A percentile compares a stretch with the other conserved stretches of the same genome.
Conservation (phyloP, 2,888 invertebrate genomes). For the Epicampocera succincta region DNA sequence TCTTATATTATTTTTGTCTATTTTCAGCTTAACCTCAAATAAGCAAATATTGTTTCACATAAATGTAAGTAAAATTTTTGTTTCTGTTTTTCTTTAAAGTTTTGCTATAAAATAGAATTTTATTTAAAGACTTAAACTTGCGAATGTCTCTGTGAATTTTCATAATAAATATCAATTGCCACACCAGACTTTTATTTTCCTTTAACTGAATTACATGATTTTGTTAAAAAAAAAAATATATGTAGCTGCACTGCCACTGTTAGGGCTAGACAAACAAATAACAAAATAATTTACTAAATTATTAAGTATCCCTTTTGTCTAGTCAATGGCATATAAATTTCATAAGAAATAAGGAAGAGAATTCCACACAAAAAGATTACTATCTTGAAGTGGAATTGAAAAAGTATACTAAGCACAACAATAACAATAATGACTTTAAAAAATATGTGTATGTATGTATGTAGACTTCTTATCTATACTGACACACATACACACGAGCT, state of each 20-base stretch:
- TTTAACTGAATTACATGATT: not conserved
- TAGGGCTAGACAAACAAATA: slow-evolving; percentile 57
- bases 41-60: not conserved
- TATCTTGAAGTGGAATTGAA: slow-evolving; percentile 33
- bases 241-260: slow-evolving; percentile 7
- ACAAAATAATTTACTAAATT: slow-evolving; percentile 62
- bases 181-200: slow-evolving; percentile 6
- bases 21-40: not conserved
- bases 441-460: not conserved
- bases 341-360: slow-evolving; percentile 8
- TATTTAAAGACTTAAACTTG: too few species aligned
- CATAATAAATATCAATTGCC: slow-evolving; percentile 1
- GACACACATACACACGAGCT: not conserved
- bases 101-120: too few species aligned
- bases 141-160: too few species aligned
- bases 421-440: slow-evolving; percentile 15
- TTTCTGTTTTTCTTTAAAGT: too few species aligned
- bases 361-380: slow-evolving; percentile 13
- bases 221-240: not conserved
- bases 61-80: not conserved
- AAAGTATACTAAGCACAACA: not conserved
- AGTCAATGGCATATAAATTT: slow-evolving; percentile 26
- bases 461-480: too few species aligned
- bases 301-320: slow-evolving; percentile 59
- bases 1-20: not conserved